Evolutionary conservation across 1,140 invertebrate species (phyloP).

Genomic region (Dolichoris vasculosae): DNA sequence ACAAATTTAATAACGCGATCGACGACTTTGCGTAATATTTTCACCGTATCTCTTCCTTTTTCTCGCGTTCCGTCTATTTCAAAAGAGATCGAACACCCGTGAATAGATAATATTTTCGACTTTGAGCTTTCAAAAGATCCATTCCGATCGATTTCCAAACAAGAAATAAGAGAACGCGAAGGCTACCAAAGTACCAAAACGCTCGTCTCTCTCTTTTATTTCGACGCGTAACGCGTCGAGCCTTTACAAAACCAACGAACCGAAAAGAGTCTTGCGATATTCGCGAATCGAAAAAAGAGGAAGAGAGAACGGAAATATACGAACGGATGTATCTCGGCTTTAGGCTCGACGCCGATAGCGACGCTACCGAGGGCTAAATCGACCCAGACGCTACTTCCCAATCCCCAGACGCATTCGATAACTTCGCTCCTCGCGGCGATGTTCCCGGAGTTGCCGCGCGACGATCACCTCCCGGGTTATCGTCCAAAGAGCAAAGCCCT

Average conservation of each 20-base stretch:
- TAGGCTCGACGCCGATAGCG: conserved; percentile 25
- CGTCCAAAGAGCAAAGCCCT: conserved; percentile 61
- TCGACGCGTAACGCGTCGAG: background rate
- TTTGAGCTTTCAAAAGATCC: background rate
- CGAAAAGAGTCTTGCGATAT: background rate
- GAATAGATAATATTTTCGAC: background rate
- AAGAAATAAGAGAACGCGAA: background rate
- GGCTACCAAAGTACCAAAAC: background rate
- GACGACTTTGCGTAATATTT: too few species aligned
- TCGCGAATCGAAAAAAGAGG: background rate
- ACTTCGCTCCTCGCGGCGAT: conserved; percentile 69
- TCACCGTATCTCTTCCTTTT: background rate
- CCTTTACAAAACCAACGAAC: background rate
- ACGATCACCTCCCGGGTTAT: conserved; percentile 67
- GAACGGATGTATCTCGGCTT: background rate
- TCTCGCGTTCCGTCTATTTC: background rate
- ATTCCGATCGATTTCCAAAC: background rate
- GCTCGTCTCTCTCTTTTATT: background rate
- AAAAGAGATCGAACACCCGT: background rate
- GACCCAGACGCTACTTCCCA: conserved; percentile 67
- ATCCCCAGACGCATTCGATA: conserved; percentile 60
- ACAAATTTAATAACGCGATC: background rate
- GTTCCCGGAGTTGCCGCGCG: conserved; percentile 68
- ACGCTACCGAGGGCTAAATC: conserved; percentile 71
- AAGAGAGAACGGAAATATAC: background rate